phyloP scores from a whole-genome alignment of 2,797 vertebrate genomes.

The Amblyraja radiata region DNA sequence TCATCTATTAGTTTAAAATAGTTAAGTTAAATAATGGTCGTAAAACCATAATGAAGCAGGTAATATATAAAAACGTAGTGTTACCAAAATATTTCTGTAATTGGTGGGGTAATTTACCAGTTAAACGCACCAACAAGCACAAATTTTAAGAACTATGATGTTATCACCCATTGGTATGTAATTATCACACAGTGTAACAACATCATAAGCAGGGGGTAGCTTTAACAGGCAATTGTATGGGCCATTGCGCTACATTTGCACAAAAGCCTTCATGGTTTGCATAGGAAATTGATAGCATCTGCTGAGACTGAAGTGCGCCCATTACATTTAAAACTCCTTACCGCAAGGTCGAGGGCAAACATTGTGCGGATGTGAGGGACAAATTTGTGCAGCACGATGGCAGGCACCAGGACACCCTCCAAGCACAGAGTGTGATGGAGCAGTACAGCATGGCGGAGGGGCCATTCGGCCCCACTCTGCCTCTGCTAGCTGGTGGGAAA shows the following conservation, averaged over 20 bases:
- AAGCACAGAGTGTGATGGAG: neutral
- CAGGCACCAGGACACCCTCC: neutral
- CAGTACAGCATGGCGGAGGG: neutral
- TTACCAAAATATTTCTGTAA: neutral
- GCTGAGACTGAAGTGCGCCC: neutral
- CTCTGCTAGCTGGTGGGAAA: neutral
- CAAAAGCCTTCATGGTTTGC: neutral
- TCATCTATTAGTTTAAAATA: neutral
- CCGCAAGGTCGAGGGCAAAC: neutral
- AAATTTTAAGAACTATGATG: neutral
- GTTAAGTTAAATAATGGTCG: neutral
- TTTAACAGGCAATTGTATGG: neutral
- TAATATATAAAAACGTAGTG: neutral
- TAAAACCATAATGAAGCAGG: neutral
- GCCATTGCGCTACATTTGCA: neutral
- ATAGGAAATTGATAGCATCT: neutral
- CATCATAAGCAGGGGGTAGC: neutral
- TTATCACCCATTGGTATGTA: neutral
- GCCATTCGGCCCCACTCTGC: neutral
- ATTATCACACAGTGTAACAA: neutral
- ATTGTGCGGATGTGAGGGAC: neutral
- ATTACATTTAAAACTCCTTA: neutral
- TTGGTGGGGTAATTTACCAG: neutral
- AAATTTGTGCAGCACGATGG: neutral
- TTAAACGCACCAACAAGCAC: neutral